Conservation (phyloP, 2,113 vertebrate genomes). For the Neodontobutis hainanensis region DNA sequence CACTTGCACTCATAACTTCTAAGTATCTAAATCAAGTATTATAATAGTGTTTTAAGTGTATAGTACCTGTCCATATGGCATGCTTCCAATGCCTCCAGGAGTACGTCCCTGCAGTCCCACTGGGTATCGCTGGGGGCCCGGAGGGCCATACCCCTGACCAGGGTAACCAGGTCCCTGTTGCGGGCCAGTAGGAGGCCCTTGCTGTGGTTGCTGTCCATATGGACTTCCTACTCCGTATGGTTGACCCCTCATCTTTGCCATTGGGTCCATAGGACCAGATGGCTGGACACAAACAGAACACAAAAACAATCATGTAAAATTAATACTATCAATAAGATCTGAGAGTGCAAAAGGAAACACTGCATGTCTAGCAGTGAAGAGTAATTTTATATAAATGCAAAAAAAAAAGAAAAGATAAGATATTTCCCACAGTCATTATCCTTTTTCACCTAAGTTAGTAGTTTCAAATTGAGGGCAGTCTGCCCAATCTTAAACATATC, state of each 20-base stretch:
- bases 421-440: constrained; percentile 97
- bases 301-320: constrained; percentile 8
- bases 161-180: constrained; percentile 93
- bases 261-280: constrained; percentile 94
- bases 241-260: constrained; percentile 96
- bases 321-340: not conserved
- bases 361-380: too few species aligned
- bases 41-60: constrained; percentile 42
- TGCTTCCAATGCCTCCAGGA: constrained; percentile 84
- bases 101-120: constrained; percentile 91
- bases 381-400: too few species aligned
- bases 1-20: not conserved
- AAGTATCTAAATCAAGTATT: not conserved
- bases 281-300: constrained; percentile 76
- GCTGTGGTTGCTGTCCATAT: constrained; percentile 86
- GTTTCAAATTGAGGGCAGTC: too few species aligned
- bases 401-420: constrained; percentile 36
- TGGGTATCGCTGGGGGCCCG: constrained; percentile 92
- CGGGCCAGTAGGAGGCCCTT: constrained; percentile 88
- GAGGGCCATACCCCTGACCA: constrained; percentile 92
- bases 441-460: constrained; percentile 92
- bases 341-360: too few species aligned
- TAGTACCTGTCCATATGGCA: constrained; percentile 97
- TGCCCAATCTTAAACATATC: too few species aligned
- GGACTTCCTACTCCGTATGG: constrained; percentile 88